Percentiles rank a stretch among this genome's conserved stretches.
Conservation (phyloP, 2,797 vertebrate genomes). For the Pipistrellus kuhlii region DNA sequence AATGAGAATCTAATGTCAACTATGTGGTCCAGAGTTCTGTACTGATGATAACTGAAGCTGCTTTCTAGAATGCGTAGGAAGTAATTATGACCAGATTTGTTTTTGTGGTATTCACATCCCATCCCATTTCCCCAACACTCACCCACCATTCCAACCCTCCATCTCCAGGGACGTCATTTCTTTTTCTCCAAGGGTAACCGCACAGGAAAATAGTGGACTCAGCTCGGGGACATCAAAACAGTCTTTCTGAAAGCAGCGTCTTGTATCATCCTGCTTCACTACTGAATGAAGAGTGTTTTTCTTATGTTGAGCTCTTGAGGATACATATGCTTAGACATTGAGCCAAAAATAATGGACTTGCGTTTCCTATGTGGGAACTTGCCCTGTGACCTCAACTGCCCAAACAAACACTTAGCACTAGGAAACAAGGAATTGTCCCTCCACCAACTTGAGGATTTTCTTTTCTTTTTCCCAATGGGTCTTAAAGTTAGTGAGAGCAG, state of each 20-base stretch:
- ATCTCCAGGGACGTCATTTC: not conserved
- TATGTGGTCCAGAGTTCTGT: slow-evolving; percentile 13
- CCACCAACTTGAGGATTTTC: not conserved
- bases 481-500: slow-evolving; percentile 42
- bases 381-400: not conserved
- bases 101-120: slow-evolving; percentile 15
- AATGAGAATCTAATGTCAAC: slow-evolving; percentile 11
- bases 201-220: not conserved
- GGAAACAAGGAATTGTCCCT: slow-evolving; percentile 46
- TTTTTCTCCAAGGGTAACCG: not conserved
- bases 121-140: not conserved
- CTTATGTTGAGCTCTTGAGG: slow-evolving; percentile 26
- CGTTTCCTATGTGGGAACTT: not conserved
- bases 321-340: slow-evolving; percentile 35
- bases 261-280: not conserved
- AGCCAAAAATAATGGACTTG: slow-evolving; percentile 63
- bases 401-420: slow-evolving; percentile 52
- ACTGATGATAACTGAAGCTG: not conserved
- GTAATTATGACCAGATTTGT: slow-evolving; percentile 55
- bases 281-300: slow-evolving; percentile 42
- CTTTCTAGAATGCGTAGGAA: slow-evolving; percentile 57
- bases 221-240: not conserved
- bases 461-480: not conserved
- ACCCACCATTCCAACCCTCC: not conserved
- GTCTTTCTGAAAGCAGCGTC: not conserved